Base-by-base conservation (phyloP, 2,113 vertebrate species). In the Drymodes brunneopygia region DNA sequence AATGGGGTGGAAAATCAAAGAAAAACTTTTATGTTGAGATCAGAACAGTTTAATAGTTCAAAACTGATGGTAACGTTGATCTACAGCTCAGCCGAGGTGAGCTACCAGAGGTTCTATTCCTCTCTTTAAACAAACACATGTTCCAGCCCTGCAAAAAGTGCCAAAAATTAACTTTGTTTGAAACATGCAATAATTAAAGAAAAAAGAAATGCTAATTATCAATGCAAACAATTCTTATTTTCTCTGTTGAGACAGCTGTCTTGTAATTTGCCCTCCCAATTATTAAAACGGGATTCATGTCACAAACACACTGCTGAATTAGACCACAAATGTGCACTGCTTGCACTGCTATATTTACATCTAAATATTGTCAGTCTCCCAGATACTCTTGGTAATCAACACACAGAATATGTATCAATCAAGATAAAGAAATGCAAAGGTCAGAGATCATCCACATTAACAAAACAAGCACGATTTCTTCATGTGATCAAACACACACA, bases 251-350 rank as follows among this genome's bases (percentile, higher is more conserved):
- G 81, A 81, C 53, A 58, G 88, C 88, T 67, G 42, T 65, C 81
- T 71, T 67, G 25, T 36, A 66, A 93, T 95, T 96, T 96, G 78
- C 86, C 89, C 95, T 93, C 77, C 42, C 86, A 71, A 72, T 89
- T 81, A 87, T 96, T 94, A 91, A 96, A 97, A 97, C 22, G 28
- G 75, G 73, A 87, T 77, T 91, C 78, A 62, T 79, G 81, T 86
- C 91, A 88, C 69, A 93, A 72, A 79, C 61, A 96, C 28, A 11
- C 61, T 91, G 96, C 93, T 89, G 87, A 96, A 97, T 93, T 71
- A 85, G 89, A 90, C 86, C 91, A 82, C 89, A 67, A 97, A 95
- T 22, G 9, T 44, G 66, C 96, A 90, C 96, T 97, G 92, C 94
- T 88, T 70, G 36, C 66, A 44, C 47, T 81, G 67, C 48, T 88